These are phyloP conservation scores for Pantherophis alleghaniensis DNA, from an alignment of 2,797 vertebrate genomes.

Conservation along the genomic window DNA sequence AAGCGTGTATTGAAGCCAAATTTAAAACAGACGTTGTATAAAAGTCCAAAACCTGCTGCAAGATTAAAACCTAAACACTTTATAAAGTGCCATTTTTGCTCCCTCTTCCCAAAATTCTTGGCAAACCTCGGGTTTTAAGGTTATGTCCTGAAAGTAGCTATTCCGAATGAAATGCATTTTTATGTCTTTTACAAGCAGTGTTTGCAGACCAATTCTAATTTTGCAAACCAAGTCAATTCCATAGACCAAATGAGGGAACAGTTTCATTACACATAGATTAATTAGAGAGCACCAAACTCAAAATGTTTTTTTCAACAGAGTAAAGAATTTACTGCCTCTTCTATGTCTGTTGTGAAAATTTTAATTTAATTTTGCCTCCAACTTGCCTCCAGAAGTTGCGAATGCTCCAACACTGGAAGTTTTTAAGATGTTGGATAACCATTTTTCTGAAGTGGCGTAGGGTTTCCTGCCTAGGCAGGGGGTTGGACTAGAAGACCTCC, in stretches of 20 bases:
- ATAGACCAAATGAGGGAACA: background rate
- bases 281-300: background rate
- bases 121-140: background rate
- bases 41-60: too few relatives aligned
- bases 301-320: background rate
- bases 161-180: background rate
- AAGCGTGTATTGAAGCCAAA: background rate
- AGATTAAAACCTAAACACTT: background rate
- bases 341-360: background rate
- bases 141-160: background rate
- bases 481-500: too few relatives aligned
- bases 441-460: too few relatives aligned
- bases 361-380: background rate
- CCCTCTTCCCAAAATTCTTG: background rate
- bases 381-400: too few relatives aligned
- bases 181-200: background rate
- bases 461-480: too few relatives aligned
- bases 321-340: background rate
- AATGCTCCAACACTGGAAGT: too few relatives aligned
- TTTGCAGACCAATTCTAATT: background rate
- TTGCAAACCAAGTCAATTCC: background rate
- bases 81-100: background rate
- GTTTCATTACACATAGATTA: background rate
- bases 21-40: background rate
- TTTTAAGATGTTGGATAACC: too few relatives aligned